Percentiles rank a stretch among this genome's conserved stretches.
Conservation (phyloP, 2,797 vertebrate genomes). For the Phrynocephalus vlangalii region DNA sequence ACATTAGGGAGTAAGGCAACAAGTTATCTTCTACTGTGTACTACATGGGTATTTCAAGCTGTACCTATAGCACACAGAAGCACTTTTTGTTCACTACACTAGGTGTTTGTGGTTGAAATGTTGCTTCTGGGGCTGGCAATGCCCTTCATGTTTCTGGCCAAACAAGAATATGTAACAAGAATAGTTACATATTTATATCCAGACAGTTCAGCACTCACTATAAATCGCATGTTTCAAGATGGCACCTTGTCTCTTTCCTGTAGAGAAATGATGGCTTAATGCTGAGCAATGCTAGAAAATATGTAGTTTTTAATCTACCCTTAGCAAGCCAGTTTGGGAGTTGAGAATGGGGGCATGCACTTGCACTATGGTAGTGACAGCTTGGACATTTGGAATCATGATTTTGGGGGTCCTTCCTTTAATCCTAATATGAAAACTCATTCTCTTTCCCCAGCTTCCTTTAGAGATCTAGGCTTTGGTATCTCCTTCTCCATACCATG, state of each 20-base stretch:
- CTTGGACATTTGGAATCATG: not conserved
- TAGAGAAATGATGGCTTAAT: not conserved
- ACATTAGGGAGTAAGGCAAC: conserved; percentile 27
- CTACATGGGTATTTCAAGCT: conserved; percentile 25
- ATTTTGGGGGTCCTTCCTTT: not conserved
- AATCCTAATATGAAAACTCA: not conserved
- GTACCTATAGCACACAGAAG: not conserved
- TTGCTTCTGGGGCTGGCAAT: not conserved
- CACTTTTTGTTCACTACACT: conserved; percentile 23
- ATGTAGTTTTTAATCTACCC: not conserved
- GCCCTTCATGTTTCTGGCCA: not conserved
- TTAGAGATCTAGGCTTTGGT: too few relatives aligned
- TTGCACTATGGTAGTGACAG: not conserved
- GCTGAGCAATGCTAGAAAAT: not conserved
- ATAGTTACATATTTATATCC: conserved; percentile 42
- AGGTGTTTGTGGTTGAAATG: conserved; percentile 33
- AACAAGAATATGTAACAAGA: conserved; percentile 14
- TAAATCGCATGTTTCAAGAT: conserved; percentile 37
- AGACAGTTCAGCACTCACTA: conserved; percentile 23
- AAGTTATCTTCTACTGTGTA: not conserved
- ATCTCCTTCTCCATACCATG: not conserved
- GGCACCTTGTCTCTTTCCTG: not conserved
- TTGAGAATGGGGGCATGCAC: not conserved
- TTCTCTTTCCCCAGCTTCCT: not conserved
- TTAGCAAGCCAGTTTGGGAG: not conserved